These are phyloP conservation scores for Dissostichus mawsoni DNA, from an alignment of 2,113 vertebrate genomes.

Conservation along the genomic window DNA sequence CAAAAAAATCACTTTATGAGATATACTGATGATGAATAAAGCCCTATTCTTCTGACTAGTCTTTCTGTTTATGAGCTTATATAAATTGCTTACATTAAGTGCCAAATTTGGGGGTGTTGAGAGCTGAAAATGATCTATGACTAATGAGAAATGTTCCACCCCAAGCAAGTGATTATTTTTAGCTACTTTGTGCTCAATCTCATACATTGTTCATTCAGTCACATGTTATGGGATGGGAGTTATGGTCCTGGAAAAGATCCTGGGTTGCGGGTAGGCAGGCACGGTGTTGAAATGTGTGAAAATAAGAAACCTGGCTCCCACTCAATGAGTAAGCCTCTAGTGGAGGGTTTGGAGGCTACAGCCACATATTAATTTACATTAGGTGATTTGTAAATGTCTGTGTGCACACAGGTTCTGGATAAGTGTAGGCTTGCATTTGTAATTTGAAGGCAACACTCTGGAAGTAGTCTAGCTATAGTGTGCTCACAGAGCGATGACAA, in stretches of 20 bases:
- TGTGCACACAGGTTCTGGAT: background rate
- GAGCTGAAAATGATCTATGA: constrained; percentile 55
- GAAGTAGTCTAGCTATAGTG: background rate
- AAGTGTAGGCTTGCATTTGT: background rate
- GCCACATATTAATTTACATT: background rate
- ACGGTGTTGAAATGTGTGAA: constrained; percentile 21
- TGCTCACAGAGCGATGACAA: background rate
- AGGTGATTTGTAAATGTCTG: background rate
- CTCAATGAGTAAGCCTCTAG: background rate
- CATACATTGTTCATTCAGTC: constrained; percentile 71
- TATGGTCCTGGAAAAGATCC: constrained; percentile 23
- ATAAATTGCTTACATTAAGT: constrained; percentile 47
- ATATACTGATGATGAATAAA: constrained; percentile 3
- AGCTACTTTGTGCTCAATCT: constrained; percentile 67
- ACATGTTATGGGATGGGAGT: constrained; percentile 53
- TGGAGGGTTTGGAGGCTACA: background rate
- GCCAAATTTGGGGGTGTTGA: constrained; percentile 49
- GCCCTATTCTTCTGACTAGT: background rate
- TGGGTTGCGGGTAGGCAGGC: constrained; percentile 14
- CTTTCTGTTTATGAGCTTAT: constrained; percentile 24
- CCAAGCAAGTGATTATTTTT: constrained; percentile 69
- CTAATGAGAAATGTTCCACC: constrained; percentile 69
- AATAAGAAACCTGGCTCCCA: constrained; percentile 8
- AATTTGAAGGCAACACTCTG: background rate
- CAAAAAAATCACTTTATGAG: constrained; percentile 6